phyloP scores from a whole-genome alignment of 2,113 vertebrate species.

The Archilochus colubris region DNA sequence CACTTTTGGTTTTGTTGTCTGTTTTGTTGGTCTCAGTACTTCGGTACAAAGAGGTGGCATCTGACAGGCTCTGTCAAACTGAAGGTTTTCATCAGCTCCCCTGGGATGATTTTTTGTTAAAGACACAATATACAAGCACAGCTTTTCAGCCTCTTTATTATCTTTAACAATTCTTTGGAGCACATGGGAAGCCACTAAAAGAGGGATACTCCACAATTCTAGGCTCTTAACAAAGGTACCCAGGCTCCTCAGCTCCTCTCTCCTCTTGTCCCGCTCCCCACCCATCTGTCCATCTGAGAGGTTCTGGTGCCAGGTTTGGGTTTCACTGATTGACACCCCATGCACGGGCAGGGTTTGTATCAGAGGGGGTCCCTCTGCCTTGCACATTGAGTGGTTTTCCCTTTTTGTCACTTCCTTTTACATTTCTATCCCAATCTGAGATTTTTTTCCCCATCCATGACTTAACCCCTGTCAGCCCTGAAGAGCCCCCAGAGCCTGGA shows the following conservation, averaged over 20 bases:
- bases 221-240: not conserved
- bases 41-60: not conserved
- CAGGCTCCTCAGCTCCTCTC: not conserved
- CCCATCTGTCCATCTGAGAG: accelerated
- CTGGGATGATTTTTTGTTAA: not conserved
- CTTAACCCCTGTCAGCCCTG: not conserved
- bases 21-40: not conserved
- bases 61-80: not conserved
- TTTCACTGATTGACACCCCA: not conserved
- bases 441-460: not conserved
- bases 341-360: not conserved
- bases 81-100: not conserved
- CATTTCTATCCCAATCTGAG: not conserved
- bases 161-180: not conserved
- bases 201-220: not conserved
- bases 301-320: too few relatives aligned
- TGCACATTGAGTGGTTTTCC: not conserved
- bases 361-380: accelerated
- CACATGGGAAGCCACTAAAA: not conserved
- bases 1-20: not conserved
- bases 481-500: not conserved
- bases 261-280: not conserved
- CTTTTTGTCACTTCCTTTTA: not conserved
- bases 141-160: not conserved
- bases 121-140: not conserved